Evolutionary conservation across 1,140 invertebrate species (phyloP).

Genomic region (Panagrolaimus sp.): DNA sequence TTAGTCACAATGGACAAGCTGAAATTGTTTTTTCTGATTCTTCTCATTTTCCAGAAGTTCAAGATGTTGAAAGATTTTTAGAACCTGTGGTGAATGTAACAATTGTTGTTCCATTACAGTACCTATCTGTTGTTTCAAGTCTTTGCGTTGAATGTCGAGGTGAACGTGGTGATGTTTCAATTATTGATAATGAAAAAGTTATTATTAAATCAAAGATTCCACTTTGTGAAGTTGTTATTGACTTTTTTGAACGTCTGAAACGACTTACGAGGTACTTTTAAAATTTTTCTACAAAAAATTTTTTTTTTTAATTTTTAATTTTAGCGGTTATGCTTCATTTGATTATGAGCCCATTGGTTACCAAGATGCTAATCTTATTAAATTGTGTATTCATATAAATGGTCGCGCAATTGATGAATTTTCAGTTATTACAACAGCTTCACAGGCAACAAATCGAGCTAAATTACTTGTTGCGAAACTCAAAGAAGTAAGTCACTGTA

Average conservation of each 20-base stretch:
- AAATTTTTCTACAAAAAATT: background rate
- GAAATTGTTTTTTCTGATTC: constrained; percentile 79
- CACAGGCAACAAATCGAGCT: constrained; percentile 68
- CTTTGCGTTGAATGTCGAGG: constrained; percentile 72
- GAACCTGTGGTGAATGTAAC: constrained; percentile 85
- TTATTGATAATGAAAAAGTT: constrained; percentile 76
- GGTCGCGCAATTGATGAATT: constrained; percentile 78
- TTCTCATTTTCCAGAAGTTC: constrained; percentile 60
- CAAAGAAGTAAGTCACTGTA: constrained; percentile 64
- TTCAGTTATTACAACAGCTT: constrained; percentile 73
- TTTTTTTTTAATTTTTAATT: constrained; percentile 66
- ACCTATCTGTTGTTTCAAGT: constrained; percentile 59
- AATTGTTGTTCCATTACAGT: constrained; percentile 74
- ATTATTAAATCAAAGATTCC: constrained; percentile 79
- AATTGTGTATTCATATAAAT: constrained; percentile 76
- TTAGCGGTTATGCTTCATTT: constrained; percentile 91
- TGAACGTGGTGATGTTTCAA: constrained; percentile 69
- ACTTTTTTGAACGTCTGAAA: constrained; percentile 85
- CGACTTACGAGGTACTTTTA: constrained; percentile 30
- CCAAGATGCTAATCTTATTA: constrained; percentile 69
- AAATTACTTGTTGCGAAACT: constrained; percentile 72
- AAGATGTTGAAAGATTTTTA: constrained; percentile 47
- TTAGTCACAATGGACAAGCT: constrained; percentile 64
- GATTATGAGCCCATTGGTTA: constrained; percentile 90
- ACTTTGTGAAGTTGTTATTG: constrained; percentile 83